Conservation (phyloP, 2,888 invertebrate genomes). For the Callosobruchus maculatus region DNA sequence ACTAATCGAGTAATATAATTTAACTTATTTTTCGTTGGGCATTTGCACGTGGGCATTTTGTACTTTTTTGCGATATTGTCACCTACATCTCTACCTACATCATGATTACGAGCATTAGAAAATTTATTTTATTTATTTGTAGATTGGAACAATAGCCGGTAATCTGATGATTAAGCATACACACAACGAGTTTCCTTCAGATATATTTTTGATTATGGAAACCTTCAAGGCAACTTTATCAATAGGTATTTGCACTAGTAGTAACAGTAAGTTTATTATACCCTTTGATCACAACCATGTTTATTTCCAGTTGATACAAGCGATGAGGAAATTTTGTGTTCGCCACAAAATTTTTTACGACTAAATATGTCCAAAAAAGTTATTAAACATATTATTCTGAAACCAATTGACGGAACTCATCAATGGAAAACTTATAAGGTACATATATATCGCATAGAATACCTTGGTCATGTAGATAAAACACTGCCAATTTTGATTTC, state of each 20-base stretch:
- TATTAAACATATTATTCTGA: constrained; percentile 51
- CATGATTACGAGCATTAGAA: no score
- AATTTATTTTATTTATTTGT: no score
- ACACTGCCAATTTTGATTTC: no score
- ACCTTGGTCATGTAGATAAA: no score
- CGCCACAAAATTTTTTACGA: constrained; percentile 44
- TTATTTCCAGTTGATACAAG: constrained; percentile 32
- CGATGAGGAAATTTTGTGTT: constrained; percentile 23
- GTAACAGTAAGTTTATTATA: no score
- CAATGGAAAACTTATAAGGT: constrained; percentile 41
- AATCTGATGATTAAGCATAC: constrained; percentile 66
- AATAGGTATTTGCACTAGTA: constrained; percentile 26
- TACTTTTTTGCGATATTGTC: no score
- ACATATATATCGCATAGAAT: no score
- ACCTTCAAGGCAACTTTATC: constrained; percentile 56
- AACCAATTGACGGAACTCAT: constrained; percentile 46
- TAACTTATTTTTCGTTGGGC: no score
- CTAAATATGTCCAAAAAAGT: constrained; percentile 50
- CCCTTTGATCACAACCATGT: not conserved
- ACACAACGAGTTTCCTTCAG: constrained; percentile 69
- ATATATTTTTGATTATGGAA: constrained; percentile 63
- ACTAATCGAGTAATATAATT: no score
- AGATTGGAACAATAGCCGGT: constrained; percentile 65
- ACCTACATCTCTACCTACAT: no score
- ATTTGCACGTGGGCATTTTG: no score